These are phyloP conservation scores for Nycticebus coucang DNA, from an alignment of 2,113 vertebrate species.

Conservation along the genomic window DNA sequence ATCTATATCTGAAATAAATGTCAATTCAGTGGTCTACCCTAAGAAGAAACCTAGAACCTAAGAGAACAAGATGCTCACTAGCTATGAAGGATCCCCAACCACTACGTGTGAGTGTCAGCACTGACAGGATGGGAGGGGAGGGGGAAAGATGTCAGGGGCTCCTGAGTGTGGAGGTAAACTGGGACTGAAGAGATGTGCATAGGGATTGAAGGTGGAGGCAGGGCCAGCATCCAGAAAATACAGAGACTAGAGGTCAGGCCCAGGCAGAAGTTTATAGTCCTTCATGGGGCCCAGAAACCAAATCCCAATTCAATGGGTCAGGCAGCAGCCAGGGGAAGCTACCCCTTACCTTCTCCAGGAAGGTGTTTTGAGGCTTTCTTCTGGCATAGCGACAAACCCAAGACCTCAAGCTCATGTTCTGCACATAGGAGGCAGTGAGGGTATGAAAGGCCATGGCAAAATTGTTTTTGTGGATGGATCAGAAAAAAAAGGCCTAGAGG, in stretches of 20 bases:
- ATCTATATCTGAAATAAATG: neutral
- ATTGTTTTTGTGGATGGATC: neutral
- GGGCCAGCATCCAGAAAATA: neutral
- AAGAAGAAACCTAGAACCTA: neutral
- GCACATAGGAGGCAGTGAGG: neutral
- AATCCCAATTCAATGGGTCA: neutral
- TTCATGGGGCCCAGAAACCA: neutral
- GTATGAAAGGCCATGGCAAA: neutral
- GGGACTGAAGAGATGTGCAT: neutral
- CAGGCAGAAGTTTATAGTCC: neutral
- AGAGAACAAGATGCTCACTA: neutral
- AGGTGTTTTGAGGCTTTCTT: neutral
- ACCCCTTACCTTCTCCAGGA: neutral
- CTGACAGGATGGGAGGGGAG: neutral
- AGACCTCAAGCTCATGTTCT: neutral
- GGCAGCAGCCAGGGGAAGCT: neutral
- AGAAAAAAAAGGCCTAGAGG: neutral
- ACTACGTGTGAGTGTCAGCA: neutral
- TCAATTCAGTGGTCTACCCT: neutral
- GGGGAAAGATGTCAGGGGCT: neutral
- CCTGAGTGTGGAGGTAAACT: neutral
- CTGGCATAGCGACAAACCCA: neutral
- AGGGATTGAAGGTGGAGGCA: neutral
- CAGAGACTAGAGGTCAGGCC: neutral
- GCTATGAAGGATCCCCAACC: neutral